Evolutionary conservation across 2,113 vertebrate genomes (phyloP), one percentile per base, ranked within the genome.

Genomic region (Ciconia stormi): DNA sequence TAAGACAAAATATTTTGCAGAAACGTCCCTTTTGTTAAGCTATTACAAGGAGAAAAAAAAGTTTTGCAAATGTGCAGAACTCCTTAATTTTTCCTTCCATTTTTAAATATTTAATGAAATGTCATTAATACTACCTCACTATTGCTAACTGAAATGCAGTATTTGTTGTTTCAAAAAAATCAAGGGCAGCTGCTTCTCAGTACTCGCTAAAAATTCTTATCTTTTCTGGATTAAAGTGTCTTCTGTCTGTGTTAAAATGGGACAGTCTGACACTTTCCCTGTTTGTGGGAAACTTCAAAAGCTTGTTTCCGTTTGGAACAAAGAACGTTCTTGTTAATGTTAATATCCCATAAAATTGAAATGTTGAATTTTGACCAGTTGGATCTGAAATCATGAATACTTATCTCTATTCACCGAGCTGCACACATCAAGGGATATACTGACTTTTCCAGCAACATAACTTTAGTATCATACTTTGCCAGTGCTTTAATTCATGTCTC

Each of bases 351-450:
- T 47, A 30, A 69, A 67, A 74, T 20, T 10, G 15, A 63, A 82
- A 69, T 21, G 9, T 5, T 61, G 42, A 56, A 13, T 34, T 85
- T 58, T 38, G 49, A 65, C 18, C 32, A n/a, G 23, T 18, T 49
- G 55, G n/a, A 34, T 82, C 42, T 65, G 44, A 69, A 59, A 36
- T 46, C 16, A 10, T 16, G 10, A 71, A 23, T 55, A 10, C 23
- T 59, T 46, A 38, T 38, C 36, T 66, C n/a, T 40, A 2, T 10
- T 55, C n/a, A 9, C 20, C 0, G 1, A 63, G 26, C 38, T 78
- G 38, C 16, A 30, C 32, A 23, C 22, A 58, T 52, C 29, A 34
- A 82, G 36, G 61, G 4, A 56, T 66, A 32, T n/a, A 23, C 44
- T 61, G 61, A 20, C 16, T 55, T 58, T 44, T 73, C 47, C 53